Evolutionary conservation across 2,888 invertebrate genomes (phyloP).

Genomic region (Ectemnius continuus): DNA sequence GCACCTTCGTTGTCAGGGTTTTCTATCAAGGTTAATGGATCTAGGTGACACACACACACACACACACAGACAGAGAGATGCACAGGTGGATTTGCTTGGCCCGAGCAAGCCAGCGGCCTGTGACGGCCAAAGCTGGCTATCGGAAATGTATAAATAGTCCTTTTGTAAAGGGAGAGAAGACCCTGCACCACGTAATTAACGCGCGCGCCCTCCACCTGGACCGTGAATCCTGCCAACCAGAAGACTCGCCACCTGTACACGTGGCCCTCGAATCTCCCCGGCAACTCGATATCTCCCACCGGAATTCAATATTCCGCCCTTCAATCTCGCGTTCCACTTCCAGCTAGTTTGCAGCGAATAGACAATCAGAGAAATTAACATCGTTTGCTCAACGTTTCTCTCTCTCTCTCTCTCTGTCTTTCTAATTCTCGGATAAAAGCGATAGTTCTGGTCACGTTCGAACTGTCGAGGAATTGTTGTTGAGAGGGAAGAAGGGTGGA

Average conservation of each 20-base stretch:
- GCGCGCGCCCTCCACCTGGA: background rate
- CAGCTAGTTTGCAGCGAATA: too few species aligned
- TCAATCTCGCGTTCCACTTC: too few species aligned
- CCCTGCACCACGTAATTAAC: background rate
- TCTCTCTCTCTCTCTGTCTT: too few species aligned
- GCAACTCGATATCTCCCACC: background rate
- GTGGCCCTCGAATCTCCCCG: too few species aligned
- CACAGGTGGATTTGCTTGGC: constrained; percentile 21
- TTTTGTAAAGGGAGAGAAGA: background rate
- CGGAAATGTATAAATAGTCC: constrained; percentile 48
- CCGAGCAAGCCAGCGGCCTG: constrained; percentile 34
- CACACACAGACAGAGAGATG: too few species aligned
- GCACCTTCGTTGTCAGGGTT: background rate
- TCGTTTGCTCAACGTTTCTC: too few species aligned
- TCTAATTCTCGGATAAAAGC: too few species aligned
- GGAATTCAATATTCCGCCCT: too few species aligned
- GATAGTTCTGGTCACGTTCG: too few species aligned
- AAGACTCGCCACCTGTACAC: background rate
- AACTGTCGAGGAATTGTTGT: too few species aligned
- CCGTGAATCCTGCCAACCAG: constrained; percentile 1
- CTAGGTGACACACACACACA: background rate
- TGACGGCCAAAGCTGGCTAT: constrained; percentile 34
- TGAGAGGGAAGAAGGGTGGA: too few species aligned
- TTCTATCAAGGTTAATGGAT: background rate
- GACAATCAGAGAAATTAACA: too few species aligned